A percentile compares a stretch with the other conserved stretches of the same genome.
These are phyloP conservation scores for Ephestia elutella DNA, from an alignment of 1,140 invertebrate genomes.

Conservation along the genomic window DNA sequence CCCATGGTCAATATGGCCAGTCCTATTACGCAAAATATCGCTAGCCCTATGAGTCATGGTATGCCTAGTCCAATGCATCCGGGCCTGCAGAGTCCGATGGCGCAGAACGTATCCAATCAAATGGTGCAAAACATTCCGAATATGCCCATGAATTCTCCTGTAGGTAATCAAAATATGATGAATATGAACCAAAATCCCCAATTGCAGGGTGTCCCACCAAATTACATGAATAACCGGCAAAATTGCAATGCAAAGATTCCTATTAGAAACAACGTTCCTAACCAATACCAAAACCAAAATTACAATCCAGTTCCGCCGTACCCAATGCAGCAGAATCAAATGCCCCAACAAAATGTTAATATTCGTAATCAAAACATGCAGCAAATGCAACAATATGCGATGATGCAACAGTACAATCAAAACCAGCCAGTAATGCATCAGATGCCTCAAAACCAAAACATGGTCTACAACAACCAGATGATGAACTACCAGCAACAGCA, in stretches of 20 bases:
- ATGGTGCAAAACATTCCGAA: conserved; percentile 64
- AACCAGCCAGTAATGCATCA: conserved; percentile 36
- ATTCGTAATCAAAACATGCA: conserved; percentile 47
- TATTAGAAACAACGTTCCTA: conserved; percentile 52
- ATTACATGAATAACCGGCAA: conserved; percentile 41
- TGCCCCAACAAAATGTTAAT: conserved; percentile 34
- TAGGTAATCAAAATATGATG: conserved; percentile 51
- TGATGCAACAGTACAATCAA: conserved; percentile 54
- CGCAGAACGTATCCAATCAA: conserved; percentile 45
- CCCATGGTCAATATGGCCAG: conserved; percentile 62
- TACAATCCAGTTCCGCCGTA: conserved; percentile 45
- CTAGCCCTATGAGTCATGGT: conserved; percentile 62
- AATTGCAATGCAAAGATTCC: conserved; percentile 49
- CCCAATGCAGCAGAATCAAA: conserved; percentile 27
- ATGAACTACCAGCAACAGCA: conserved; percentile 66
- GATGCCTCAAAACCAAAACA: conserved; percentile 31
- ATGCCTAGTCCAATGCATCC: conserved; percentile 69
- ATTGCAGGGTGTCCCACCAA: conserved; percentile 32
- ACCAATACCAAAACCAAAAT: conserved; percentile 59
- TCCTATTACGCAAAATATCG: conserved; percentile 56
- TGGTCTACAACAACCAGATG: conserved; percentile 53
- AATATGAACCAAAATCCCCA: conserved; percentile 38
- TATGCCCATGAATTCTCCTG: conserved; percentile 46
- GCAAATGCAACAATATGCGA: conserved; percentile 61
- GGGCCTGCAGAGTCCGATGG: conserved; percentile 54